phyloP scores from a whole-genome alignment of 2,888 invertebrate genomes.

The Melinaea marsaeus region DNA sequence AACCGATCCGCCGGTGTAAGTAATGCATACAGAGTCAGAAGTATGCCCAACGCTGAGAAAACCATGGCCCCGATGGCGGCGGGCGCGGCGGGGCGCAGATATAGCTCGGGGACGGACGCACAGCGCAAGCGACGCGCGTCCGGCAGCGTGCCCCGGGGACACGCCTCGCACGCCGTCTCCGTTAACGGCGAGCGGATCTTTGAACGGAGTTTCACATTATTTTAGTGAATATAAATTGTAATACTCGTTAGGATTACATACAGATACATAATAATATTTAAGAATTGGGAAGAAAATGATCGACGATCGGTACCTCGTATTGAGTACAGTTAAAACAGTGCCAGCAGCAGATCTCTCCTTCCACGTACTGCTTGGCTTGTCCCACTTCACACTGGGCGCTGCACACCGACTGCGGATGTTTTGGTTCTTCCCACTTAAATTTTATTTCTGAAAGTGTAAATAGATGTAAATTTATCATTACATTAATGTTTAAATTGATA shows the following conservation, averaged over 20 bases:
- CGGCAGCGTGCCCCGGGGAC: constrained; percentile 90
- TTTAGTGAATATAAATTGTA: constrained; percentile 21
- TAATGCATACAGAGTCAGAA: constrained; percentile 81
- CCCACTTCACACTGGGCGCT: constrained; percentile 92
- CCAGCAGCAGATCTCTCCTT: constrained; percentile 96
- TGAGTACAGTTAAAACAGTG: constrained; percentile 85
- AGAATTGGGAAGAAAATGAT: neutral
- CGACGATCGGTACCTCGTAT: constrained; percentile 50
- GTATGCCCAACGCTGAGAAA: constrained; percentile 89
- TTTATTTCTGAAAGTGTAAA: constrained; percentile 81
- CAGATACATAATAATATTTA: neutral
- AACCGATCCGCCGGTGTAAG: too few relatives aligned
- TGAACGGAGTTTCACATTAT: too few relatives aligned
- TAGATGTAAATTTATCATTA: neutral
- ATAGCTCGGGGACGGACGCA: constrained; percentile 87
- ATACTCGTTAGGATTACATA: neutral
- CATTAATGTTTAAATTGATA: neutral
- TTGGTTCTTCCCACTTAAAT: constrained; percentile 86
- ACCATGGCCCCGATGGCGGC: constrained; percentile 96
- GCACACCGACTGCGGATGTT: constrained; percentile 93
- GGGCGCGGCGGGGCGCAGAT: constrained; percentile 86
- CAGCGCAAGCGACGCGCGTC: constrained; percentile 84
- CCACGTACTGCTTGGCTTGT: constrained; percentile 94
- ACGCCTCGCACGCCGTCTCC: constrained; percentile 89
- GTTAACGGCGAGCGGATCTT: constrained; percentile 85